Base-by-base conservation (phyloP, 2,888 invertebrate species). In the Rhabditoides inermis region DNA sequence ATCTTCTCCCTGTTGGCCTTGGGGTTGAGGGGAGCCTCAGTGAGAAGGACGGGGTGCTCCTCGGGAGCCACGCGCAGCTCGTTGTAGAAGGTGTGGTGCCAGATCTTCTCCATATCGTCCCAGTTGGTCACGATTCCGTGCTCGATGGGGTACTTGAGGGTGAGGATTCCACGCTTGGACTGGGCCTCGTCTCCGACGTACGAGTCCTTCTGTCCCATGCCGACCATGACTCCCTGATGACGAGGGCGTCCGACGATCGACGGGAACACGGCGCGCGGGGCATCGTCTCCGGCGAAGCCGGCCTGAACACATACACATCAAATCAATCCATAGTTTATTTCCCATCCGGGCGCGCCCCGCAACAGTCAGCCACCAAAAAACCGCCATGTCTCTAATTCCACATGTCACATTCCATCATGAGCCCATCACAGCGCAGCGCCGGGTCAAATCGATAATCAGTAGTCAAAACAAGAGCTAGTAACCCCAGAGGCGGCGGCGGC, bases 21-120 rank as follows among this genome's bases (percentile, higher is more conserved):
- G 70, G 90, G 90, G 81, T 90, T 90, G 74, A 90, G 84, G 58
- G 90, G 90, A 63, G 90, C 89, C 81, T 90, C 90, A 61, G 90
- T 90, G 72, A 89, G 83, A 74, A 90, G 84, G 72, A 90, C 88
- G 55, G 90, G 90, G 79, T 90, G 90, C 81, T 90, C 90, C 80
- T 90, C 90, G 60, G 91, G 90, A 51, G 90, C 90, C 50, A 91
- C 90, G 81, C 91, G 85, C 78, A 92, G 84, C 81, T 91, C 90
- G 79, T 92, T 91, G 86, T 92, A 92, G 85, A 91, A 91, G 77
- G 91, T 90, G 83, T 92, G 91, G 81, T 92, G 91, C 91, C 91
- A 92, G 83, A 92, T 91, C 82, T 92, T 90, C 82, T 91, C 91
- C 91, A 92, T 91, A 77, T 90, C 90, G 77, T 91, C 90, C 91